A percentile compares a stretch with the other conserved stretches of the same genome.
These are phyloP conservation scores for Drosophila stalkeri DNA, from an alignment of 2,888 invertebrate genomes.

Conservation along the genomic window DNA sequence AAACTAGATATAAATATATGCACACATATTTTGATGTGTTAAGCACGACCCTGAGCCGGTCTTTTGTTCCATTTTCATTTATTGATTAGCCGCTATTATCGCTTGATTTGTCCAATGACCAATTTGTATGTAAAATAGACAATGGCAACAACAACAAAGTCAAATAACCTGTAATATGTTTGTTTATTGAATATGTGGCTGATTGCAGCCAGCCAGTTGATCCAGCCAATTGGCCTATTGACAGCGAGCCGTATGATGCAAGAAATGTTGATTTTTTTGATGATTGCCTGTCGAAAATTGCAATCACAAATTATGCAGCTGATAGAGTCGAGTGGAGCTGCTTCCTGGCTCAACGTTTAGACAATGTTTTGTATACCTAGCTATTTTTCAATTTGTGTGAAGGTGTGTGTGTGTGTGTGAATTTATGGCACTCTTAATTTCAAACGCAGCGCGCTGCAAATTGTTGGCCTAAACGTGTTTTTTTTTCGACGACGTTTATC, in stretches of 20 bases:
- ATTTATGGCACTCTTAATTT: slow-evolving; percentile 67
- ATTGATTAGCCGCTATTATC: slow-evolving; percentile 35
- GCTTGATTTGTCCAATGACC: slow-evolving; percentile 23
- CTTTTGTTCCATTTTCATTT: slow-evolving; percentile 29
- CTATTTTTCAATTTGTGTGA: slow-evolving; percentile 51
- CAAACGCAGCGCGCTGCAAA: slow-evolving; percentile 56
- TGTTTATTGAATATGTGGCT: slow-evolving; percentile 25
- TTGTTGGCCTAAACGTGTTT: slow-evolving; percentile 67
- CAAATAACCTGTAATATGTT: slow-evolving; percentile 19
- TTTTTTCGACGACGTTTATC: slow-evolving; percentile 51
- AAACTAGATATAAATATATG: not conserved
- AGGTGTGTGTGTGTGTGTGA: slow-evolving; percentile 23
- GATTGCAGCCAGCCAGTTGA: slow-evolving; percentile 6
- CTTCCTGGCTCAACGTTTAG: slow-evolving; percentile 70
- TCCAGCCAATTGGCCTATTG: slow-evolving; percentile 18
- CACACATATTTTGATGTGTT: not conserved
- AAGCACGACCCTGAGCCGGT: slow-evolving; percentile 14
- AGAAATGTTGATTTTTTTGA: slow-evolving; percentile 21
- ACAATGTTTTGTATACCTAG: slow-evolving; percentile 41
- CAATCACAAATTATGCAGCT: slow-evolving; percentile 53
- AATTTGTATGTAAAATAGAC: slow-evolving; percentile 20
- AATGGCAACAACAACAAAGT: not conserved
- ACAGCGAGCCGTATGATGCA: slow-evolving; percentile 38
- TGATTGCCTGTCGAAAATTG: slow-evolving; percentile 45
- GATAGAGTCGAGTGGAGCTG: slow-evolving; percentile 22